Evolutionary conservation across 1,140 invertebrate species (phyloP), one percentile per base, ranked within the genome.

Genomic region (Nephotettix cincticeps): DNA sequence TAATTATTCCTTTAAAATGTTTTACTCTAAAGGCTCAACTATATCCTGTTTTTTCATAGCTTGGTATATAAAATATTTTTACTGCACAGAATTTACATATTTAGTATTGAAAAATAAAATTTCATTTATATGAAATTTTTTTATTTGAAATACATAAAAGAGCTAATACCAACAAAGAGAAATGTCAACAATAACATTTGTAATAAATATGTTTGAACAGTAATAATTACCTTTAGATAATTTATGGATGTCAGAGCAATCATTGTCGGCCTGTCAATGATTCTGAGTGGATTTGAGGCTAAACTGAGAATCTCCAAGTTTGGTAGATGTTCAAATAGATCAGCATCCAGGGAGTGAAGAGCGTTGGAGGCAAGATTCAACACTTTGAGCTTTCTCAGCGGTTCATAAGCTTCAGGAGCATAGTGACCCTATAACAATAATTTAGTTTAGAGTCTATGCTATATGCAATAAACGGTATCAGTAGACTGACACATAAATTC

Each of bases 291-390:
- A 79, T 94, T 94, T 6, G 85, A 83, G 43, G 85, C 86, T 0
- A 94, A 77, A 72, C 86, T 84, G 21, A 95, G 79, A 32, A 84
- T 82, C 70, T 87, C 87, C 1, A 95, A 74, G 27, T 85, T 78
- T 1, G 84, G 80, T 11, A 89, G 76, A 75, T 93, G 91, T 71
- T 91, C 88, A 77, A 94, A 94, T 6, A 91, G 30, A 75, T 92
- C 88, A 51, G 83, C 82, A 76, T 92, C 76, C 0, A 93, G 77
- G 0, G 83, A 87, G 72, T 91, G 87, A 1, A 93, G 74, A 17
- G 84, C 77, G 77, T 93, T 93, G 71, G 86, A 76, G 0, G 86
- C 86, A 40, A 94, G 78, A 76, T 86, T 86, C 2, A 94, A 80
- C 0, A 81, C 80, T 21, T 79, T 84, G 75, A 94, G 78, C 0